A percentile compares a stretch with the other conserved stretches of the same genome.
Evolutionary conservation across 1,140 invertebrate species (phyloP).

Genomic region (Zaprionus nigranus): DNA sequence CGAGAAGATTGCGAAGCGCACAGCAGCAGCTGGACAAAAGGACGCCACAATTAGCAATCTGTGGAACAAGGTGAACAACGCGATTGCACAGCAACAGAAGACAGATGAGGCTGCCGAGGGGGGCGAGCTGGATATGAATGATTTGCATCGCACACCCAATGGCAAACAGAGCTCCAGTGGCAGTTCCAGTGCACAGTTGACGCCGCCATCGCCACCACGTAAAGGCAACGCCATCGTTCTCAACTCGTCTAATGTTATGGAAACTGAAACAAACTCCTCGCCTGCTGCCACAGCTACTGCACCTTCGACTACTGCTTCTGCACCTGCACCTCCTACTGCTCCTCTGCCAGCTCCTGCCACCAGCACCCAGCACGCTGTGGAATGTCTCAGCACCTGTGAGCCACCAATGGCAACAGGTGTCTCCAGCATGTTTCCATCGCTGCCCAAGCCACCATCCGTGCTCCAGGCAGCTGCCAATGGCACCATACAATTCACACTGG

Average conservation of each 20-base stretch:
- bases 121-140: background rate
- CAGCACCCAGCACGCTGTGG: conserved; percentile 14
- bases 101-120: conserved; percentile 9
- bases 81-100: conserved; percentile 55
- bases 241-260: conserved; percentile 12
- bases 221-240: conserved; percentile 6
- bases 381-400: conserved; percentile 58
- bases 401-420: conserved; percentile 40
- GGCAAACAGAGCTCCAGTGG: conserved; percentile 20
- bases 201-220: conserved; percentile 48
- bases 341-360: conserved; percentile 12
- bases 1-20: conserved; percentile 76
- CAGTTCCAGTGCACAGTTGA: background rate
- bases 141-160: conserved; percentile 41
- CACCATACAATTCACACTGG: conserved; percentile 65
- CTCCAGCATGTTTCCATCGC: conserved; percentile 56
- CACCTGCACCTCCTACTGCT: background rate
- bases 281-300: background rate
- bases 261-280: conserved; percentile 9
- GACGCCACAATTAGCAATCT: conserved; percentile 63
- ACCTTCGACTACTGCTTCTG: background rate
- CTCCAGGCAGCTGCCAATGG: conserved; percentile 67
- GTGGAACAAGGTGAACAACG: conserved; percentile 71
- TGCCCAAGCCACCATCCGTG: conserved; percentile 71
- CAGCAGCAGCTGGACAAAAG: conserved; percentile 59